These are phyloP conservation scores for Acleris cristana DNA, from an alignment of 2,888 invertebrate species.

Conservation along the genomic window DNA sequence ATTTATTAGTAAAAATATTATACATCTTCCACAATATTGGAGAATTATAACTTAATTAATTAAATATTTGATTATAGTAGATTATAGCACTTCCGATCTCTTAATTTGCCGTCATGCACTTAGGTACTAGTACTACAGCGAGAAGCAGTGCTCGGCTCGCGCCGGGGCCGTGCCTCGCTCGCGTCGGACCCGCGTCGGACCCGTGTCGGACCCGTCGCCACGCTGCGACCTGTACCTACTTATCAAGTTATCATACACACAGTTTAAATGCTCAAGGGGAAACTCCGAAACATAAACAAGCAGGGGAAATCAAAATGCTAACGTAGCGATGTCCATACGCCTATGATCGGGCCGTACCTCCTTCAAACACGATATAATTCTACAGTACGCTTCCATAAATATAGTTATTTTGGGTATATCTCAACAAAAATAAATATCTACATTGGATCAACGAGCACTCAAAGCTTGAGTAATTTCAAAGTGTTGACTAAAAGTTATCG, in stretches of 20 bases:
- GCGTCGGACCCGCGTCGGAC: too few species aligned
- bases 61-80: conserved; percentile 82
- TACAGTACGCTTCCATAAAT: conserved; percentile 68
- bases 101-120: conserved; percentile 73
- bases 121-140: conserved; percentile 70
- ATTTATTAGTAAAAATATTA: conserved; percentile 85
- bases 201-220: conserved; percentile 32
- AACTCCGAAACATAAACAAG: conserved; percentile 53
- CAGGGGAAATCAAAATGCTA: conserved; percentile 43
- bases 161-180: not conserved
- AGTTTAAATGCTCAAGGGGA: conserved; percentile 69
- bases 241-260: conserved; percentile 65
- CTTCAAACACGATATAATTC: conserved; percentile 56
- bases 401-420: conserved; percentile 78
- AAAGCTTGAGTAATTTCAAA: conserved; percentile 71
- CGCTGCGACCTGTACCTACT: conserved; percentile 48
- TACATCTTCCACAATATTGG: conserved; percentile 84
- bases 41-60: conserved; percentile 83
- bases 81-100: conserved; percentile 80
- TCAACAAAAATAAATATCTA: conserved; percentile 84
- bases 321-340: conserved; percentile 42
- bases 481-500: conserved; percentile 71
- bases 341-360: conserved; percentile 6
- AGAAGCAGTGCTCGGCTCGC: conserved; percentile 54
- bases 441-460: conserved; percentile 80